Conservation (phyloP, 2,888 invertebrate species). For the Limenitis camilla region DNA sequence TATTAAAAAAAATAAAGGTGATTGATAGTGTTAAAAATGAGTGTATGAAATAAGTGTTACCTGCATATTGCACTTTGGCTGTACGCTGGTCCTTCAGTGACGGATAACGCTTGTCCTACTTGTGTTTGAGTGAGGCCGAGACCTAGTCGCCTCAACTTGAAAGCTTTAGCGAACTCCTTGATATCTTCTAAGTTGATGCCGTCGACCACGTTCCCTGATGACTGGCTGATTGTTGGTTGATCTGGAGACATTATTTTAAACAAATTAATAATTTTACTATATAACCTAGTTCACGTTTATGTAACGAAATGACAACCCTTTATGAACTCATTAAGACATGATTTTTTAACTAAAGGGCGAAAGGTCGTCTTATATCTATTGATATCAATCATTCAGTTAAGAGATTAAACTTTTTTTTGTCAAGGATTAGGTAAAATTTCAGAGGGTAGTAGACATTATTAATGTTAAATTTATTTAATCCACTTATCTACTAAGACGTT, state of each 20-base stretch:
- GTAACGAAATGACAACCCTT: not conserved
- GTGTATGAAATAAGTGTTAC: constrained; percentile 63
- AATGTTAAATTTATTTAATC: too few relatives aligned
- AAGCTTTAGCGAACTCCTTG: constrained; percentile 98
- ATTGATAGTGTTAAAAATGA: constrained; percentile 4
- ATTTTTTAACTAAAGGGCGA: too few relatives aligned
- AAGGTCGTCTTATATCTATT: too few relatives aligned
- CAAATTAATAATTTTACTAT: not conserved
- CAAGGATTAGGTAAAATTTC: too few relatives aligned
- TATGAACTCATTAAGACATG: not conserved
- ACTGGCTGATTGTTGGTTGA: constrained; percentile 94
- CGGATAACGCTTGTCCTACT: constrained; percentile 96
- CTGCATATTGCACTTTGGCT: constrained; percentile 99
- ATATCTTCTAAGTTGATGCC: constrained; percentile 98
- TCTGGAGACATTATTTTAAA: constrained; percentile 67
- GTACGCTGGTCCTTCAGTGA: constrained; percentile 98
- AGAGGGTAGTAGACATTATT: too few relatives aligned
- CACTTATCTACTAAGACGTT: too few relatives aligned
- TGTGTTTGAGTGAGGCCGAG: constrained; percentile 97
- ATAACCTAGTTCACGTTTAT: too few relatives aligned
- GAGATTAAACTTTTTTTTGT: too few relatives aligned
- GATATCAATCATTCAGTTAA: too few relatives aligned
- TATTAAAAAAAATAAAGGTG: constrained; percentile 9
- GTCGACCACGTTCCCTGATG: constrained; percentile 94
- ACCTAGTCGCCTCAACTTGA: constrained; percentile 93